Base-by-base conservation (phyloP, 53 echinoderm and acorn worm genomes). In the Echinometra lucunter region DNA sequence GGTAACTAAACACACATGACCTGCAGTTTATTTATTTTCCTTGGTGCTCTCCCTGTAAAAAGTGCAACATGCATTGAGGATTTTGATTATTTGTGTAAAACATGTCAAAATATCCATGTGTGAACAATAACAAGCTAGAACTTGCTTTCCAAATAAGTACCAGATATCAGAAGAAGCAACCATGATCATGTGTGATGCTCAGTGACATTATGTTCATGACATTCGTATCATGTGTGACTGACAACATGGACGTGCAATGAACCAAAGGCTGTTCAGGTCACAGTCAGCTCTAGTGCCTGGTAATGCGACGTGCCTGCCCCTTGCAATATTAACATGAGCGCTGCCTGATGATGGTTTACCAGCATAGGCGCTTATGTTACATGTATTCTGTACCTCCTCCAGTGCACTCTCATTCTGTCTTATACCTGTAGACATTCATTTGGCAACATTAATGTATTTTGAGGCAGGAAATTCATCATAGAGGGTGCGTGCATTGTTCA, bases 121-220 rank as follows among this genome's bases (percentile, higher is more conserved):
- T n/a, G n/a, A 4, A 53, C 53, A 53, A 11, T 53, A 53, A 53
- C 53, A 4, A 53, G 32, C 72, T 34, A 34, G 72, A 72, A 35
- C 72, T 72, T n/a, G n/a, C n/a, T n/a, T n/a, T n/a, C n/a, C n/a
- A 35, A 72, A 72, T 35, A 13, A 72, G 72, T 72, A n/a, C 11
- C 25, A 63, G 1, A 63, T 63, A 18, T 58, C 19, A 21, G 1
- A 6, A 25, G 63, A 63, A 63, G 63, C 25, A 63, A n/a, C 25
- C 6, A 63, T 58, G 25, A 63, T 7, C 8, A 53, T 53, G 13
- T 9, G 53, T 11, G 72, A 81, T 81, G 81, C 44, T 19, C 9
- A 21, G 81, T 44, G 81, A 81, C 81, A 81, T 81, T 42, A 81
- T 81, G 44, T 81, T 81, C 44, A 81, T 81, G 8, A 81, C 35